These are phyloP conservation scores for Tangara arthus DNA, from an alignment of 2,797 vertebrate species.

Conservation along the genomic window DNA sequence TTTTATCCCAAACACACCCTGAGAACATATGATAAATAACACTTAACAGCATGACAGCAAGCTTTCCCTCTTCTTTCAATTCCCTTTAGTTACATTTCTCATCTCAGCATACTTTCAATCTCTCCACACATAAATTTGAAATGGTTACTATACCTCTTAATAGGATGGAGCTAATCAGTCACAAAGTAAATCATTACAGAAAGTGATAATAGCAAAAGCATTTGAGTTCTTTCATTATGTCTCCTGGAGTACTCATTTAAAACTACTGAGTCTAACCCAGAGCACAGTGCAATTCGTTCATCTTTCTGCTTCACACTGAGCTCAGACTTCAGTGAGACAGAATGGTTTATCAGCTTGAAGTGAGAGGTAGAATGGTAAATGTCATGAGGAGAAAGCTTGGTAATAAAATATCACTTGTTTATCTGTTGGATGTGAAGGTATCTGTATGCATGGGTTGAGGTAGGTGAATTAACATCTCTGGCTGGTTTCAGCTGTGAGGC, in stretches of 20 bases:
- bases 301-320: neutral
- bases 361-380: neutral
- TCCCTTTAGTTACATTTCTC: neutral
- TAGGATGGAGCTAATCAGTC: neutral
- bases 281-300: neutral
- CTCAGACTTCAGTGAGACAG: neutral
- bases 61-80: neutral
- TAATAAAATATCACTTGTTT: neutral
- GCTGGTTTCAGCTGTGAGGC: neutral
- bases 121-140: neutral
- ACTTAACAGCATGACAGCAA: neutral
- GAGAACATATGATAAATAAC: neutral
- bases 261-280: neutral
- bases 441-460: neutral
- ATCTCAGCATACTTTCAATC: neutral
- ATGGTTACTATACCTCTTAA: neutral
- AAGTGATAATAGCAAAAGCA: neutral
- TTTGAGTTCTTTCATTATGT: conserved; percentile 12
- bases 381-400: neutral
- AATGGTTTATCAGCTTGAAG: neutral
- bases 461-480: neutral
- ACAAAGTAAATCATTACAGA: neutral
- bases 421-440: neutral
- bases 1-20: neutral
- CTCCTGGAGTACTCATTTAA: conserved; percentile 9